Evolutionary conservation across 2,888 invertebrate species (phyloP), one percentile per base, ranked within the genome.

Genomic region (Tiliacea aurago): DNA sequence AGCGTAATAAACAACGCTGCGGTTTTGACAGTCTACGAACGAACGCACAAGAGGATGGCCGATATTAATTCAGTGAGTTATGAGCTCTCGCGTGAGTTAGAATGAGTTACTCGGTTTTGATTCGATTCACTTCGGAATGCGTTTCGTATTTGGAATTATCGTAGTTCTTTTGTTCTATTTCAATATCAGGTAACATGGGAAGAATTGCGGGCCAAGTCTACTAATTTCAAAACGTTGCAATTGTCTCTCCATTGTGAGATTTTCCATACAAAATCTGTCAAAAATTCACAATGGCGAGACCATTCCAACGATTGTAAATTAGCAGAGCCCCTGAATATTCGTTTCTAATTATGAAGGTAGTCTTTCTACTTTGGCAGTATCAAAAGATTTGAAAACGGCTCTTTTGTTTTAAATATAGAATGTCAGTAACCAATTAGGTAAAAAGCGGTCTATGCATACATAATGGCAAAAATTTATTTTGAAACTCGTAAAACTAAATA

Each of bases 31-130:
- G 85, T 85, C 10, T 90, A 90, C 59, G 92, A 91, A 59, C 79
- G 71, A 49, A 80, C 85, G 53, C 91, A 88, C 75, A 92, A 90
- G 83, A 90, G 85, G 73, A 94, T 94, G 89, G 84, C 94, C 58
- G 93, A 95, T 84, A 89, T 95, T 66, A 95, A 95, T 88, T 93
- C 94, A 80, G 95, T 95, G 85, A 94, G 94, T 93, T 80, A 70
- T 58, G 80, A 80, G 56, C 51, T 55, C 64, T 51, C 70, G 84
- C 67, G 72, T 80, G 71, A 79, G 66, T 74, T 72, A 65, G 41
- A 41, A 66, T 61, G 66, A 80, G 65, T 81, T 80, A 77, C 86
- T 72, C 49, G 70, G 55, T 69, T 86, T 75, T 80, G 81, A 85
- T 82, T 84, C 76, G 75, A 85, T 82, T 80, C 75, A 55, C 73